These are phyloP conservation scores for Sebastes kiyomatsui DNA, from an alignment of 2,797 vertebrate species.

Conservation along the genomic window DNA sequence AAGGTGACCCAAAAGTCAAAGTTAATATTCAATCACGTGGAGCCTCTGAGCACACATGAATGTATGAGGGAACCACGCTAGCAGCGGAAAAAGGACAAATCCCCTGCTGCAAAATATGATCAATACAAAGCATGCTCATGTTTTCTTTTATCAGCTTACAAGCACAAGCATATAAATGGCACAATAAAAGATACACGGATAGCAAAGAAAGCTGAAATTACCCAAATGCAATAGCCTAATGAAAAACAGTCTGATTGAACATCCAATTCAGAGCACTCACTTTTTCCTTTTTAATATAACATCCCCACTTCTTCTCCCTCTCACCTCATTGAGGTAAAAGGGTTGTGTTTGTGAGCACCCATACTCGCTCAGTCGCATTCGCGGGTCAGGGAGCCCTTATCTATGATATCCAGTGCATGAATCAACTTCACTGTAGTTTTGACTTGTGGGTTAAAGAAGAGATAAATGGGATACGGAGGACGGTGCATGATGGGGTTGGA, in stretches of 20 bases:
- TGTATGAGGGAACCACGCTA: background rate
- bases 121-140: background rate
- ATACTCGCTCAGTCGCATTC: background rate
- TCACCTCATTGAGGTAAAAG: background rate
- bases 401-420: background rate
- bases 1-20: constrained; percentile 8
- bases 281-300: background rate
- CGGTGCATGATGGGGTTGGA: background rate
- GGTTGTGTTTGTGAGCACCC: background rate
- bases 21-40: background rate
- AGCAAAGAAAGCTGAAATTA: background rate
- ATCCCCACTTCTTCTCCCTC: background rate
- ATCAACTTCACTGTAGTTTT: background rate
- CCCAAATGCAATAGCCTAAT: background rate
- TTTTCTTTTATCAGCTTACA: background rate
- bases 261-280: background rate
- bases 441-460: background rate
- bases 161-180: background rate
- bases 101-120: background rate
- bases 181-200: background rate
- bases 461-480: background rate
- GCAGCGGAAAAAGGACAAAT: background rate
- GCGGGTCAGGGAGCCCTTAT: background rate
- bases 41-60: background rate
- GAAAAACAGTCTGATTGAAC: background rate